Conservation (phyloP, 2,888 invertebrate species). For the Heliconius aoede region DNA sequence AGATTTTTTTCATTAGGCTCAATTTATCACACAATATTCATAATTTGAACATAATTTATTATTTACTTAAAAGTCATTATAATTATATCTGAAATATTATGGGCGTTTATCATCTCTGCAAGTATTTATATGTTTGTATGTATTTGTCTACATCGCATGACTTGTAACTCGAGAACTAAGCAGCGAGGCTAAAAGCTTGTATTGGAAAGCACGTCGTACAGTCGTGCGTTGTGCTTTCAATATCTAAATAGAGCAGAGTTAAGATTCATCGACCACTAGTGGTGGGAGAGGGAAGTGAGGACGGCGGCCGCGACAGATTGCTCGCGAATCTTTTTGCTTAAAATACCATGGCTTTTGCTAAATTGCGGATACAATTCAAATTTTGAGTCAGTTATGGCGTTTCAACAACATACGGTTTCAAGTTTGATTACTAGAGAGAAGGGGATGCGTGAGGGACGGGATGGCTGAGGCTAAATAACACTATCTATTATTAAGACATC, state of each 20-base stretch:
- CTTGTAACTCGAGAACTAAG: slow-evolving; percentile 21
- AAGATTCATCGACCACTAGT: slow-evolving; percentile 24
- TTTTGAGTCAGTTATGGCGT: too few relatives aligned
- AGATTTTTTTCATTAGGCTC: background rate
- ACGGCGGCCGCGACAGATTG: slow-evolving; percentile 44
- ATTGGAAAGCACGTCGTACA: slow-evolving; percentile 20
- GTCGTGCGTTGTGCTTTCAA: slow-evolving; percentile 22
- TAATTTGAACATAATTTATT: slow-evolving; percentile 9
- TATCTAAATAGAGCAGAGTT: slow-evolving; percentile 35
- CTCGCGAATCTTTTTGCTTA: slow-evolving; percentile 24
- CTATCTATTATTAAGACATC: too few relatives aligned
- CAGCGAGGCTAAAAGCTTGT: background rate
- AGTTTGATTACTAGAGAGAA: too few relatives aligned
- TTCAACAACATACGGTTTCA: too few relatives aligned
- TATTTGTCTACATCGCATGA: slow-evolving; percentile 6
- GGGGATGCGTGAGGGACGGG: too few relatives aligned
- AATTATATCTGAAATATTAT: slow-evolving; percentile 19
- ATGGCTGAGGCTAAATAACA: too few relatives aligned
- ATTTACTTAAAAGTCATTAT: slow-evolving; percentile 13
- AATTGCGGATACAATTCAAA: background rate
- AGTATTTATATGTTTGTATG: too few relatives aligned
- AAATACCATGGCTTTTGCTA: slow-evolving; percentile 16
- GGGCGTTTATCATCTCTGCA: background rate
- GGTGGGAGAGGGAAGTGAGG: background rate
- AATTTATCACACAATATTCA: slow-evolving; percentile 14